phyloP scores from a whole-genome alignment of 2,797 vertebrate genomes.

The Acomys russatus region DNA sequence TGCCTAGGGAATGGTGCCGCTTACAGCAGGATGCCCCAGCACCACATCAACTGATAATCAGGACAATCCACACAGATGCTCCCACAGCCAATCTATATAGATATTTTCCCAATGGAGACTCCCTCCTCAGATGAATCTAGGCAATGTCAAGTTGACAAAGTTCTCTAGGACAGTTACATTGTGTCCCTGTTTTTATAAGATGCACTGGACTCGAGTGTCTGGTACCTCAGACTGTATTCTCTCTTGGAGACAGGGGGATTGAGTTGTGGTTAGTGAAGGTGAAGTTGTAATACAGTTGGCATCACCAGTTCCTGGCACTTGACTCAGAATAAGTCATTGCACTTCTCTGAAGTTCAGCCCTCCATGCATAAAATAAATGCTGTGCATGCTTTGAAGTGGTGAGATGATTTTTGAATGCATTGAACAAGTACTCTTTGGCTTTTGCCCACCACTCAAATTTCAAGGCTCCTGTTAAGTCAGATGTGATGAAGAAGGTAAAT shows the following conservation, averaged over 20 bases:
- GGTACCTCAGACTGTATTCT: background rate
- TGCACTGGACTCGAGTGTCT: background rate
- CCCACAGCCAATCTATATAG: background rate
- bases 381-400: slow-evolving; percentile 1
- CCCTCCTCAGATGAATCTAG: background rate
- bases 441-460: slow-evolving; percentile 22
- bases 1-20: background rate
- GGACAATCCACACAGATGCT: background rate
- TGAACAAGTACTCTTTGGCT: background rate
- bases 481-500: slow-evolving; percentile 36
- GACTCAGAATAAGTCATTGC: background rate
- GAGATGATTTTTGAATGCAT: slow-evolving; percentile 20
- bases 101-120: background rate
- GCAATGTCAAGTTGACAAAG: background rate
- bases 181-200: background rate
- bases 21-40: background rate
- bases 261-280: background rate
- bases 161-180: background rate
- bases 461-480: slow-evolving; percentile 21
- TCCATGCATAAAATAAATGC: slow-evolving; percentile 20
- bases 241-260: background rate
- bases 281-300: background rate
- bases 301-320: background rate
- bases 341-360: background rate
- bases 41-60: background rate